Conservation (phyloP, 2,797 vertebrate genomes). For the Girardinus metallicus region DNA sequence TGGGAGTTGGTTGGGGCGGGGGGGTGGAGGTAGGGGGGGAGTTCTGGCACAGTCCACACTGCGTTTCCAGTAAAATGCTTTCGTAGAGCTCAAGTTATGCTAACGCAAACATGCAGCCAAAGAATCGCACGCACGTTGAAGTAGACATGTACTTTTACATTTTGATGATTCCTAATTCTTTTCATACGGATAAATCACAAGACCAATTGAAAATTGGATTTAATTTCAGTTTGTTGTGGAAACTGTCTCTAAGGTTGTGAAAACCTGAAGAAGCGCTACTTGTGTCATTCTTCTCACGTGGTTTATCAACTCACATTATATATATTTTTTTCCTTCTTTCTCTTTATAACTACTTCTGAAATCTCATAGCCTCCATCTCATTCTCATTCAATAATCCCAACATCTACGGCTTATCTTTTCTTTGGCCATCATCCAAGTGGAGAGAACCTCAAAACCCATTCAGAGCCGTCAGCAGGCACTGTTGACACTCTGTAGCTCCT, state of each 20-base stretch:
- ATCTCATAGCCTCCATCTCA: slow-evolving; percentile 17
- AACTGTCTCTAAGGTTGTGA: slow-evolving; percentile 21
- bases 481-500: slow-evolving; percentile 24
- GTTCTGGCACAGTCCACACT: slow-evolving; percentile 23
- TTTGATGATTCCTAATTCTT: slow-evolving; percentile 8
- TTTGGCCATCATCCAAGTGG: slow-evolving; percentile 43
- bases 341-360: background rate
- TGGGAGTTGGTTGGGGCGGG: background rate
- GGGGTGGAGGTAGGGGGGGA: background rate
- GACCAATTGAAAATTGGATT: slow-evolving; percentile 10
- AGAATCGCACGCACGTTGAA: slow-evolving; percentile 18
- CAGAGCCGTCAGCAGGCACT: slow-evolving; percentile 22
- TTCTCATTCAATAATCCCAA: slow-evolving; percentile 42
- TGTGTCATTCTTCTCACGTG: background rate
- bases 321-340: background rate
- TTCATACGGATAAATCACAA: slow-evolving; percentile 44
- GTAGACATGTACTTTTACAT: slow-evolving; percentile 1
- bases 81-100: slow-evolving; percentile 44
- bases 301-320: background rate
- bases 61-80: slow-evolving; percentile 43
- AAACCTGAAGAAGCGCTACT: background rate
- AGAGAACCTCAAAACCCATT: background rate
- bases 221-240: background rate
- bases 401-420: slow-evolving; percentile 48
- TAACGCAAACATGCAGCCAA: slow-evolving; percentile 16